A percentile compares a stretch with the other conserved stretches of the same genome.
phyloP scores from a whole-genome alignment of 2,797 vertebrate species.

The Tenualosa ilisha region DNA sequence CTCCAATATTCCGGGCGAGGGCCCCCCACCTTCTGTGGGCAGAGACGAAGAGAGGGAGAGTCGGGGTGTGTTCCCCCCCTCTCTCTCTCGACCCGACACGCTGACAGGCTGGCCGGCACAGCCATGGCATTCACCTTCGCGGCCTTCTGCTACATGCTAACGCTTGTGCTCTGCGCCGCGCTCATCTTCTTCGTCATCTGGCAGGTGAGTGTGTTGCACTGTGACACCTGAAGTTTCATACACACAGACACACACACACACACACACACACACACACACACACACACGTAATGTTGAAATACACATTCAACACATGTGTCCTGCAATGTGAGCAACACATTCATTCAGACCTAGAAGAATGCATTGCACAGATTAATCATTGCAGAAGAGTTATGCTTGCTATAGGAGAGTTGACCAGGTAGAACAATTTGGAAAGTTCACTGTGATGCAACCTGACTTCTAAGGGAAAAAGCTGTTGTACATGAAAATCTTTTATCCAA shows the following conservation, averaged over 20 bases:
- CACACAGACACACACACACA: constrained; percentile 38
- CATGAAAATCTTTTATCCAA: neutral
- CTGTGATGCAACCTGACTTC: neutral
- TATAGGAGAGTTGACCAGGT: neutral
- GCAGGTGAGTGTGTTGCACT: constrained; percentile 69
- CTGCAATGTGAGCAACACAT: neutral
- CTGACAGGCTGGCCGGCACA: constrained; percentile 80
- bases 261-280: constrained; percentile 38
- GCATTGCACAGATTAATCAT: neutral
- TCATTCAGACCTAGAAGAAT: neutral
- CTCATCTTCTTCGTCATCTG: constrained; percentile 95
- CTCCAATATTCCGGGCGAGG: neutral
- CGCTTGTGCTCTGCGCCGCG: constrained; percentile 82
- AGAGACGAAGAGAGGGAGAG: constrained; percentile 49
- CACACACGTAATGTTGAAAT: neutral
- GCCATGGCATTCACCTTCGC: constrained; percentile 84
- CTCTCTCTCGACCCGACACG: constrained; percentile 76
- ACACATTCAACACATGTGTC: neutral
- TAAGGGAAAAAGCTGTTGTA: constrained; percentile 15
- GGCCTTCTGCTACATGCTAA: constrained; percentile 86
- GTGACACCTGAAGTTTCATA: constrained; percentile 20
- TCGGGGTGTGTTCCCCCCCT: constrained; percentile 62
- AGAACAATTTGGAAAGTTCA: neutral
- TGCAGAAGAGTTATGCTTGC: neutral
- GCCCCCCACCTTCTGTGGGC: constrained; percentile 14